These are phyloP conservation scores for Trachelus troglodyta DNA, from an alignment of 2,888 invertebrate species.

Conservation along the genomic window DNA sequence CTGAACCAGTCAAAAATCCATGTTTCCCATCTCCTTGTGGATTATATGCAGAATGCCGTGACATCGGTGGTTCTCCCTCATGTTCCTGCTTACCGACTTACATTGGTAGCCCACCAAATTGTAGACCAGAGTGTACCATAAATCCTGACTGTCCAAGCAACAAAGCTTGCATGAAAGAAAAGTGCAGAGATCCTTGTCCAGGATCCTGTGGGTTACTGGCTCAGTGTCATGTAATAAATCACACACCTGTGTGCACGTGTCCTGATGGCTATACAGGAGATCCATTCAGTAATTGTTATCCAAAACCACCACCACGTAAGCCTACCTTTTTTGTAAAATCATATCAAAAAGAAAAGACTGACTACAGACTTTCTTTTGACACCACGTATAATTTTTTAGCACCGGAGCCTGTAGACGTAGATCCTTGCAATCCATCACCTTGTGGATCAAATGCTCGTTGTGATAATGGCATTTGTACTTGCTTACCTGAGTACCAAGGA, in stretches of 20 bases:
- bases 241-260: constrained; percentile 80
- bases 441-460: constrained; percentile 81
- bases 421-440: constrained; percentile 73
- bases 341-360: background rate
- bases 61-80: constrained; percentile 71
- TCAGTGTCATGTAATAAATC: constrained; percentile 78
- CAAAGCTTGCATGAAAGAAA: constrained; percentile 80
- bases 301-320: constrained; percentile 65
- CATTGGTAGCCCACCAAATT: constrained; percentile 75
- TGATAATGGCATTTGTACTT: constrained; percentile 77
- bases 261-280: constrained; percentile 77
- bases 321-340: background rate
- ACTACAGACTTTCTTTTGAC: background rate
- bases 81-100: constrained; percentile 76
- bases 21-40: constrained; percentile 72
- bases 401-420: constrained; percentile 44
- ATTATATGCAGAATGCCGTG: constrained; percentile 75
- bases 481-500: constrained; percentile 79
- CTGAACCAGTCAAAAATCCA: constrained; percentile 49
- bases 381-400: background rate
- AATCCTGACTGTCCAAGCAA: constrained; percentile 80
- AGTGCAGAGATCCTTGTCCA: constrained; percentile 82
- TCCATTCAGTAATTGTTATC: constrained; percentile 72
- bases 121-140: constrained; percentile 70
- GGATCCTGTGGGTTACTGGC: constrained; percentile 82